Base-by-base conservation (phyloP, 2,888 invertebrate species). In the Hydroisotoma schaefferi region DNA sequence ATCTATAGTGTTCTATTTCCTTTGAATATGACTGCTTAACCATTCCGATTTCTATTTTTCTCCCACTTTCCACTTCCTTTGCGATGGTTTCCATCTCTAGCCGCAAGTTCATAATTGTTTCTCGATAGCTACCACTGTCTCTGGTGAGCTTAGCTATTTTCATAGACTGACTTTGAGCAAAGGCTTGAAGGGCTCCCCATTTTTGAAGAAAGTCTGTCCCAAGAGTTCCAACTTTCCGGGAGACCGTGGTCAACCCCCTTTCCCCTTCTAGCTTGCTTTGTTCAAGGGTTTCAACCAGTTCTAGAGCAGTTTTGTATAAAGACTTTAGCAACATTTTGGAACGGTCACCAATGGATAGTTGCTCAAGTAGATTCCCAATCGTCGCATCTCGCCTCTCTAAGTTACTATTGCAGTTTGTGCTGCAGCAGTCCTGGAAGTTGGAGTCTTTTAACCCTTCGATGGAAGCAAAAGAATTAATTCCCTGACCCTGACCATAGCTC, bases 201-300 rank as follows among this genome's bases (percentile, higher is more conserved):
- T 55, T 47, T 1, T 23, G 33, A 8, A 56, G 27, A 27, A 60
- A 49, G 27, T 60, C 55, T 6, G 46, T 12, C 3, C 23, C 3
- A 15, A 23, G 46, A 46, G 46, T 15, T 44, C 52, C 3, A 33
- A 22, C 18, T 44, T 51, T 28, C 20, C 20, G 5, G 28, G 5
- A 12, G 20, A 28, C 23, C 6, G n/a, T 0, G 3, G 47, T 10
- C 6, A 15, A 15, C 8, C 20, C 6, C 15, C 12, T 43, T 43
- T 43, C 47, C 26, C 25, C 10, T 47, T 23, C 29, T 48, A 27
- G 20, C 28, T 37, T 28, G 33, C 23, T 59, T 23, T 15, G 29
- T 47, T 63, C 55, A 5, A 62, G 25, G 27, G 55, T 25, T 54
- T 61, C 57, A 57, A 57, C 52, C 28, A 62, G 62, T 8, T 62